Evolutionary conservation across 2,113 vertebrate genomes (phyloP), one percentile per base, ranked within the genome.

Genomic region (Gopherus evgoodei): DNA sequence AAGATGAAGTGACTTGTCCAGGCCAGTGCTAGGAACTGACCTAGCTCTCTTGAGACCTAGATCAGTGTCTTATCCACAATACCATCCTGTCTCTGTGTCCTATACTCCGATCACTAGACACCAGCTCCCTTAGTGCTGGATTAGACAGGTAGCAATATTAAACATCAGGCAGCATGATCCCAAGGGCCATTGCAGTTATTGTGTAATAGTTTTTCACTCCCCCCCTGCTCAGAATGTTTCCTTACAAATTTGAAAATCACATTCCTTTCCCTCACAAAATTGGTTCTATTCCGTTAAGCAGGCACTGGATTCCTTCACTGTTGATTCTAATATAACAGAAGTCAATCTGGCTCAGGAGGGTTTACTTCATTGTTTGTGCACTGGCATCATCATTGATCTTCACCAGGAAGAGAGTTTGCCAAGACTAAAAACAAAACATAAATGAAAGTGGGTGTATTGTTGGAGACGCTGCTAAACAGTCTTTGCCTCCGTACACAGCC

Each of bases 401-500:
- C 38, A 87, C 72, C 86, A 96, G 85, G 38, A 82, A 75, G 83
- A 76, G 88, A 53, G 35, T 62, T 92, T 96, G 88, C 86, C 94
- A 94, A 87, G 19, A 44, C 47, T 80, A 88, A 98, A 94, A 49
- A 72, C 21, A 90, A 86, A 96, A 86, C 75, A 27, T 96, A 94
- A 97, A 93, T 96, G 88, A 54, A 93, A 93, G 94, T 91, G 91
- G 91, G 90, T 96, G 27, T 93, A 96, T 94, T 96, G 82, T 88
- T 95, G 83, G 94, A 88, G 96, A 96, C 80, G n/a, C 50, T 85
- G 83, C 62, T 96, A 97, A 96, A 96, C 95, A 92, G 44, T 96
- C 84, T 83, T 83, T 84, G 69, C 8, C 31, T 25, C 24, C 56
- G 19, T 29, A 42, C 8, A 11, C 88, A 65, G 35, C 65, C 83